Percentiles rank a stretch among this genome's conserved stretches.
Evolutionary conservation across 2,888 invertebrate genomes (phyloP).

Genomic region (Mesorhabditis spiculigera): DNA sequence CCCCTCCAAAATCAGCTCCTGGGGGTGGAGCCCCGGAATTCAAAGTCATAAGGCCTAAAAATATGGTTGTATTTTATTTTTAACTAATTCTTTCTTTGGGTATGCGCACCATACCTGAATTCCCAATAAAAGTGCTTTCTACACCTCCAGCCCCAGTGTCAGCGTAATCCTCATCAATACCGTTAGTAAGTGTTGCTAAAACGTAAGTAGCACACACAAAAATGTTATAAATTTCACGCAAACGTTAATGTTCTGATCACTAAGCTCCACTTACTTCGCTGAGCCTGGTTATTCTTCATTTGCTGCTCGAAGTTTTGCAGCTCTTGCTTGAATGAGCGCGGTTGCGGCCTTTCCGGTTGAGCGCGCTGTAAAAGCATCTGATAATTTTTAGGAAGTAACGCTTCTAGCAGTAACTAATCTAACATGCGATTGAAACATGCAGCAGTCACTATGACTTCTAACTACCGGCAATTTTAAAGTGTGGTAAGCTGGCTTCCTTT

Average conservation of each 20-base stretch:
- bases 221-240: background rate
- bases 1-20: background rate
- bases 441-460: background rate
- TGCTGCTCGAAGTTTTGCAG: background rate
- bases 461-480: background rate
- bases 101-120: background rate
- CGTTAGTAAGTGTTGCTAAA: background rate
- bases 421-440: too few relatives aligned
- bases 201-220: background rate
- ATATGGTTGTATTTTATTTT: too few relatives aligned
- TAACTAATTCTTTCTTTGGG: background rate
- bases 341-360: background rate
- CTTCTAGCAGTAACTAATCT: too few relatives aligned
- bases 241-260: too few relatives aligned
- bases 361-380: background rate
- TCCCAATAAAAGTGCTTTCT: slow-evolving; percentile 4
- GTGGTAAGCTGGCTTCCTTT: background rate
- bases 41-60: background rate
- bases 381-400: background rate
- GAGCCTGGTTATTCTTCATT: background rate
- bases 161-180: background rate
- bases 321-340: background rate
- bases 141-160: background rate
- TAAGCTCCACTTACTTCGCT: background rate
- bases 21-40: slow-evolving; percentile 1